Base-by-base conservation (phyloP, 2,113 vertebrate genomes). In the Gulo gulo region DNA sequence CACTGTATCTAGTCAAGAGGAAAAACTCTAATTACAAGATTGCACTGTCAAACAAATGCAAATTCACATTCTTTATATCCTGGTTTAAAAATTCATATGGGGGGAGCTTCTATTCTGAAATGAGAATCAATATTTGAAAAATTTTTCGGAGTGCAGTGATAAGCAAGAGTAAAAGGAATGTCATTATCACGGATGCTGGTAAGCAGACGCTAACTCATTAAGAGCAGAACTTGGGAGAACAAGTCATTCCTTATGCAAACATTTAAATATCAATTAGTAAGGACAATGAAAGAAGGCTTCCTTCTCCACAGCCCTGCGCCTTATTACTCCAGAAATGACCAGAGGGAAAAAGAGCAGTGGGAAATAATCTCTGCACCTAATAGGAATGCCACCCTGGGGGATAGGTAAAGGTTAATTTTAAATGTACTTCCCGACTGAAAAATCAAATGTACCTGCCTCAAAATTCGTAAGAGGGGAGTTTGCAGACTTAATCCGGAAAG, bases 21-120 rank as follows among this genome's bases (percentile, higher is more conserved):
- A 98, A 98, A 98, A 98, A 96, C 97, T 98, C 95, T 98, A 98
- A 99, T 98, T 99, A 98, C 93, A 97, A 98, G 97, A 98, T 81
- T 98, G 96, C 94, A 94, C 96, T 98, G 98, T 98, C 98, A 98
- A 98, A 98, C 96, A 98, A 98, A 99, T 98, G 98, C 94, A 98
- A 98, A 98, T 98, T 96, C 34, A 55, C 97, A 96, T 98, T 95
- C 97, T 98, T 98, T 98, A 98, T 97, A 97, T 69, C 91, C 88
- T 95, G 87, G 92, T 98, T 98, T 98, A 98, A 98, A 98, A 98
- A 98, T 96, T 98, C 97, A 97, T 96, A 92, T 92, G 29, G 90
- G 81, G 82, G 45, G 65, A 65, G 57, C 47, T 83, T 94, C 92
- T 97, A 76, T 96, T 98, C 90, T 95, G 97, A 98, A 98, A 98